Conservation (phyloP, 2,113 vertebrate species). For the Tretioscincus oriximinensis region DNA sequence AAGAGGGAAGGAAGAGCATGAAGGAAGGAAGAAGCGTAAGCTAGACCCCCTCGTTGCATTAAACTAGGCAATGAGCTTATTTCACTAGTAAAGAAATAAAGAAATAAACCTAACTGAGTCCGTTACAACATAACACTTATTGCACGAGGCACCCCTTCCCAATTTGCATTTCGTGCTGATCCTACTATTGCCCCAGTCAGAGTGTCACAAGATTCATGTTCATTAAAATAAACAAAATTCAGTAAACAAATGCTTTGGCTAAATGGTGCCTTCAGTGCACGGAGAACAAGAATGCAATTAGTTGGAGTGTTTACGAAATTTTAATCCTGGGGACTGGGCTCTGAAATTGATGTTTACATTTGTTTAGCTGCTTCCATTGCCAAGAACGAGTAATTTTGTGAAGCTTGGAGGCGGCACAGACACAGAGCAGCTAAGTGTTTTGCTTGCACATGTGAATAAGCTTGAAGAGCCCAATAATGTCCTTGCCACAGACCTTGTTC, state of each 20-base stretch:
- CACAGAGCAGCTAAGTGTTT: neutral
- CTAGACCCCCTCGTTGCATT: no score
- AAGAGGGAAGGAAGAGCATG: no score
- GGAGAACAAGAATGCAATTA: slow-evolving; percentile 26
- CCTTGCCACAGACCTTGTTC: neutral
- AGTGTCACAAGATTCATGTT: slow-evolving; percentile 1
- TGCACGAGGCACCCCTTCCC: neutral
- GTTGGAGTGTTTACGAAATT: slow-evolving; percentile 29
- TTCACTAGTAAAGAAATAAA: no score
- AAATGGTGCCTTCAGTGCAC: slow-evolving; percentile 18
- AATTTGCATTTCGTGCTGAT: slow-evolving; percentile 15
- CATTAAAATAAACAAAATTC: slow-evolving; percentile 18
- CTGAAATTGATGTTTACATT: slow-evolving; percentile 28
- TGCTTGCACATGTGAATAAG: neutral
- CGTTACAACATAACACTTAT: neutral
- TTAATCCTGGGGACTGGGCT: slow-evolving; percentile 26
- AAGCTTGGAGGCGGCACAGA: neutral
- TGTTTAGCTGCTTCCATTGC: slow-evolving; percentile 16
- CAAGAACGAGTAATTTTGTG: slow-evolving; percentile 26
- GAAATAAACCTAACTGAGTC: neutral
- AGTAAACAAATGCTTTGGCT: slow-evolving; percentile 21
- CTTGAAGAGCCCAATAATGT: neutral
- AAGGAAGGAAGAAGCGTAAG: no score
- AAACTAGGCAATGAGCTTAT: no score
- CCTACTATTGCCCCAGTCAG: slow-evolving; percentile 8